phyloP scores from a whole-genome alignment of 2,113 vertebrate species.

The Dascyllus trimaculatus region DNA sequence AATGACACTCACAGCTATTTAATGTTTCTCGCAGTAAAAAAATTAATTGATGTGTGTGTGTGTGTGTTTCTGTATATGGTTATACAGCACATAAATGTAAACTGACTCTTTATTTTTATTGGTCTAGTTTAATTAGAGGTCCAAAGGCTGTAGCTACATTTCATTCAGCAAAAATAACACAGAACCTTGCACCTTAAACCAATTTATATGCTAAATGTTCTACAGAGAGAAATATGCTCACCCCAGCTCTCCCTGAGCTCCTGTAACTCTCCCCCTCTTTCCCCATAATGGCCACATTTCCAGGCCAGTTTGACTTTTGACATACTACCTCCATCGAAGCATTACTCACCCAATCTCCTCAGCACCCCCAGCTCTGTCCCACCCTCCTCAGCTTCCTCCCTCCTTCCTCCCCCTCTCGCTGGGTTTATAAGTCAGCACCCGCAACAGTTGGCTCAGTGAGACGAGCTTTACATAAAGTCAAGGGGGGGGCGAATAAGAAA shows the following conservation, averaged over 20 bases:
- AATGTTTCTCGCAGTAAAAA: background rate
- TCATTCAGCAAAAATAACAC: too few species aligned
- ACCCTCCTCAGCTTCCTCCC: slow-evolving; percentile 46
- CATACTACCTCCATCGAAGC: slow-evolving; percentile 61
- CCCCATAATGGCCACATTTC: slow-evolving; percentile 32
- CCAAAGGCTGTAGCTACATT: too few species aligned
- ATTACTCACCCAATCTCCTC: slow-evolving; percentile 58
- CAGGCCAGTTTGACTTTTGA: slow-evolving; percentile 47
- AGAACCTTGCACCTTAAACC: too few species aligned
- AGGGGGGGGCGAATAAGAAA: slow-evolving; percentile 3
- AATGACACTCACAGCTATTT: background rate
- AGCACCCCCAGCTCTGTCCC: slow-evolving; percentile 27
- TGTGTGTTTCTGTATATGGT: too few species aligned
- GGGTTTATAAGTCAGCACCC: slow-evolving; percentile 69
- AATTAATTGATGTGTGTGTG: too few species aligned
- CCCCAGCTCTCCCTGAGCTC: background rate
- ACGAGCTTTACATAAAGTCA: slow-evolving; percentile 21
- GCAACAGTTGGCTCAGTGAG: slow-evolving; percentile 46
- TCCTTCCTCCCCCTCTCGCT: slow-evolving; percentile 30
- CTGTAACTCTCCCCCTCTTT: slow-evolving; percentile 1
- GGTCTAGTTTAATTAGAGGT: too few species aligned
- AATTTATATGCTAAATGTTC: too few species aligned
- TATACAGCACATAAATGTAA: too few species aligned
- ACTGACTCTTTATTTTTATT: too few species aligned
- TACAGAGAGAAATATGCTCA: too few species aligned